These are phyloP conservation scores for Eupithecia tripunctaria DNA, from an alignment of 2,888 invertebrate genomes.

Conservation along the genomic window DNA sequence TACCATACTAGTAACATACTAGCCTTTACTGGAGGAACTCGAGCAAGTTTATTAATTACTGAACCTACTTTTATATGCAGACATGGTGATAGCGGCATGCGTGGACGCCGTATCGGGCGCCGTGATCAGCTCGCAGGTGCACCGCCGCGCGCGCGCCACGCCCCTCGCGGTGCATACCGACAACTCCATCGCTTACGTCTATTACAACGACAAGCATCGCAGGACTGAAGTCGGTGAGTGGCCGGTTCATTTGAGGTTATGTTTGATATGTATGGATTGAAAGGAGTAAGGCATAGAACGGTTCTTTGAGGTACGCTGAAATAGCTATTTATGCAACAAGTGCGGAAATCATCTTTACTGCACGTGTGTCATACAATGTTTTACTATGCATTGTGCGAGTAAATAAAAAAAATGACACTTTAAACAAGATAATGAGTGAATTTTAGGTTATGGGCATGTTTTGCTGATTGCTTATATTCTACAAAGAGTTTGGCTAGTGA, in stretches of 20 bases:
- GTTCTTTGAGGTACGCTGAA: neutral
- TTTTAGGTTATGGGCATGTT: too few species aligned
- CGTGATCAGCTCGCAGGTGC: slow-evolving; percentile 92
- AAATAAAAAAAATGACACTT: too few species aligned
- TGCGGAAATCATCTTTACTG: too few species aligned
- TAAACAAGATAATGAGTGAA: too few species aligned
- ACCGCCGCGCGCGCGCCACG: slow-evolving; percentile 93
- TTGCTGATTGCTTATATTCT: too few species aligned
- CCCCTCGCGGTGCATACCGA: slow-evolving; percentile 95
- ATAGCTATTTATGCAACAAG: too few species aligned
- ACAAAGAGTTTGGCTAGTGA: too few species aligned
- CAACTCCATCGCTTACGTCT: slow-evolving; percentile 97
- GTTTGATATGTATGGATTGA: neutral
- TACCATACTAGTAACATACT: too few species aligned
- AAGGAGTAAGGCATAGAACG: neutral
- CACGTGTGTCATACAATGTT: too few species aligned
- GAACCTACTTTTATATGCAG: slow-evolving; percentile 68
- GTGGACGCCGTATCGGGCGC: slow-evolving; percentile 96
- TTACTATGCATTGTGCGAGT: too few species aligned
- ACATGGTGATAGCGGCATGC: slow-evolving; percentile 92
- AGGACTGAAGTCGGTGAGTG: slow-evolving; percentile 91
- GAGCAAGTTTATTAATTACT: neutral
- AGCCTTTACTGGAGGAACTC: too few species aligned
- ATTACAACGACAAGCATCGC: slow-evolving; percentile 96
- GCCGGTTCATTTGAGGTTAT: neutral